Percentiles rank a stretch among this genome's conserved stretches.
Conservation (phyloP, 2,888 invertebrate genomes). For the Orthonychiurus folsomi region DNA sequence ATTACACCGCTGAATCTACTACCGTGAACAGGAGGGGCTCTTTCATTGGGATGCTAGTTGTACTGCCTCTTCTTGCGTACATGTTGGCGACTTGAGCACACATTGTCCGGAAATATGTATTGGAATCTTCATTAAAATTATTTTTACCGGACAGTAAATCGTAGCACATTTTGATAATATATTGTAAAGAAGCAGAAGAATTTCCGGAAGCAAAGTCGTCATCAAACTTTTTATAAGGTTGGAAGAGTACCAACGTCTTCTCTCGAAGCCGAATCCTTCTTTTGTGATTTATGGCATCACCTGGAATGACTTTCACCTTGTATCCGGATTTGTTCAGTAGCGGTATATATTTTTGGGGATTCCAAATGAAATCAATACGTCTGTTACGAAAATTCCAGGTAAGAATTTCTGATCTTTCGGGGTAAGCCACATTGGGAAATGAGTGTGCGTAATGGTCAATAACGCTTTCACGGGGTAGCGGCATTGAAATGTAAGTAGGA, state of each 20-base stretch:
- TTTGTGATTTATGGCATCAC: slow-evolving; percentile 20
- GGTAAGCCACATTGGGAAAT: slow-evolving; percentile 16
- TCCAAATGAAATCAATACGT: slow-evolving; percentile 32
- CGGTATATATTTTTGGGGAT: slow-evolving; percentile 31
- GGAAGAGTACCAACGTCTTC: slow-evolving; percentile 20
- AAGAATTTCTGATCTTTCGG: slow-evolving; percentile 12
- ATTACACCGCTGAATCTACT: no score
- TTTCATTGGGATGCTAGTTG: background rate
- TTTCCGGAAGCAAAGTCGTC: background rate
- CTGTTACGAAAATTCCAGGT: slow-evolving; percentile 18
- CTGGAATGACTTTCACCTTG: slow-evolving; percentile 25
- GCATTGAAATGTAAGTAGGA: slow-evolving; percentile 12
- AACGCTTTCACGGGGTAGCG: slow-evolving; percentile 22
- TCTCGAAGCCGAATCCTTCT: slow-evolving; percentile 3
- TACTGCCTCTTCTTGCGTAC: background rate
- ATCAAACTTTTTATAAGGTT: slow-evolving; percentile 28
- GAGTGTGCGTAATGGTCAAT: slow-evolving; percentile 15
- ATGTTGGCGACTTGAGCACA: background rate
- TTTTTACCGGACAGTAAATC: background rate
- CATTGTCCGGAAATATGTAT: background rate
- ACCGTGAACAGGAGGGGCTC: background rate
- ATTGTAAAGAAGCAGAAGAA: background rate
- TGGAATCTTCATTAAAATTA: background rate
- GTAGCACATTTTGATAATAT: background rate
- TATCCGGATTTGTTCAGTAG: slow-evolving; percentile 24